Percentiles rank a stretch among this genome's conserved stretches.
phyloP scores from a whole-genome alignment of 2,888 invertebrate species.

The Pyralis farinalis region DNA sequence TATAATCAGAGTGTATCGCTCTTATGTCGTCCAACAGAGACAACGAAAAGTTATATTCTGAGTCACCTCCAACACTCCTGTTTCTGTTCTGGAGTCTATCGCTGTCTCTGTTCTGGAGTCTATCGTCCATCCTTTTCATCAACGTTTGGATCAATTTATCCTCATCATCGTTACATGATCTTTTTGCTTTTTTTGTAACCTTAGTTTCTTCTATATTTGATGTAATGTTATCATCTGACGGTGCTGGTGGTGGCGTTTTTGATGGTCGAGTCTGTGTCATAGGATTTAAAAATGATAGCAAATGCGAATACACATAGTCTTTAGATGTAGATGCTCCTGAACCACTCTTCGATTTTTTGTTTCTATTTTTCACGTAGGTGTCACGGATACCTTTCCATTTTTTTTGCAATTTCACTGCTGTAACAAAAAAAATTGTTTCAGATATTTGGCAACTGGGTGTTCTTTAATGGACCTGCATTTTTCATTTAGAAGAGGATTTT shows the following conservation, averaged over 20 bases:
- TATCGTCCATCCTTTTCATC: constrained; percentile 1
- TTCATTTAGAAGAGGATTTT: constrained; percentile 13
- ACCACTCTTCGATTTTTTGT: constrained; percentile 12
- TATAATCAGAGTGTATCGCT: constrained; percentile 17
- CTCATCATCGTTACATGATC: constrained; percentile 1
- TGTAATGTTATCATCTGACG: too few species aligned
- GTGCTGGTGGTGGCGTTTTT: constrained; percentile 9
- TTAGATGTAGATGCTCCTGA: constrained; percentile 12
- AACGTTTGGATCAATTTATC: constrained; percentile 4
- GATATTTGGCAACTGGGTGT: constrained; percentile 9
- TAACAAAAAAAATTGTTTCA: constrained; percentile 8
- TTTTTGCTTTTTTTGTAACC: too few species aligned
- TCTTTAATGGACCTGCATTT: constrained; percentile 10
- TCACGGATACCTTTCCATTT: constrained; percentile 13
- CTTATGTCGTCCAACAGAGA: constrained; percentile 20
- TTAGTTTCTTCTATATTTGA: too few species aligned
- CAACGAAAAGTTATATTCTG: constrained; percentile 22
- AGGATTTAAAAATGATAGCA: constrained; percentile 10
- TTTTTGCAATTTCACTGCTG: constrained; percentile 7
- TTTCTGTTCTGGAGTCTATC: too few species aligned
- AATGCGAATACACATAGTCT: constrained; percentile 12
- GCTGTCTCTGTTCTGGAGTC: not conserved
- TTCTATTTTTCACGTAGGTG: constrained; percentile 10
- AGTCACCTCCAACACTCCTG: not conserved
- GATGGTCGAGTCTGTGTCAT: constrained; percentile 8